Evolutionary conservation across 2,797 vertebrate species (phyloP).

Genomic region (Oreochromis mossambicus): DNA sequence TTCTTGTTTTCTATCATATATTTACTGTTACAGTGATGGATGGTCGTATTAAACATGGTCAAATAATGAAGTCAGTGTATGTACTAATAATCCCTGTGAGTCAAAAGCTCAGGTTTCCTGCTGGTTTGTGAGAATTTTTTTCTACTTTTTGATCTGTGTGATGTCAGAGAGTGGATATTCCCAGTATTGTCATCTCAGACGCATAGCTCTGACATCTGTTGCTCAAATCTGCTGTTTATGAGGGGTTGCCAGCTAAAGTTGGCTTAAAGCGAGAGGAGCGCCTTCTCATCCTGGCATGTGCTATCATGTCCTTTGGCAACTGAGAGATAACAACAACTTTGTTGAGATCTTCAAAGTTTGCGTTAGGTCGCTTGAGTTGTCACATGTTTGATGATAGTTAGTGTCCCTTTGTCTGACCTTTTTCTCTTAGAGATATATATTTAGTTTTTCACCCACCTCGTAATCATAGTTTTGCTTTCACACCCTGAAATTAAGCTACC

Average conservation of each 20-base stretch:
- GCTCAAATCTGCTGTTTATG: neutral
- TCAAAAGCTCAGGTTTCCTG: neutral
- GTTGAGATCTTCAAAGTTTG: neutral
- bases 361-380: neutral
- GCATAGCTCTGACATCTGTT: neutral
- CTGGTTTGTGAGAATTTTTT: neutral
- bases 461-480: neutral
- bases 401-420: neutral
- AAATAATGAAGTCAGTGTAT: neutral
- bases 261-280: rapidly evolving
- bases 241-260: neutral
- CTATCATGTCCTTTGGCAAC: neutral
- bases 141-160: neutral
- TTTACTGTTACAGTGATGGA: neutral
- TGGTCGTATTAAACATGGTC: rapidly evolving
- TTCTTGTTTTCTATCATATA: neutral
- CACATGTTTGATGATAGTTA: neutral
- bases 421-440: neutral
- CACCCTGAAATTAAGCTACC: neutral
- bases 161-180: neutral
- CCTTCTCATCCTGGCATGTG: neutral
- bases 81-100: neutral
- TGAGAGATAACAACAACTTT: neutral
- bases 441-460: neutral
- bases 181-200: neutral